Percentiles rank a stretch among this genome's conserved stretches.
These are phyloP conservation scores for Pseudomyrmex pallidus DNA, from an alignment of 1,140 invertebrate species.

Conservation along the genomic window DNA sequence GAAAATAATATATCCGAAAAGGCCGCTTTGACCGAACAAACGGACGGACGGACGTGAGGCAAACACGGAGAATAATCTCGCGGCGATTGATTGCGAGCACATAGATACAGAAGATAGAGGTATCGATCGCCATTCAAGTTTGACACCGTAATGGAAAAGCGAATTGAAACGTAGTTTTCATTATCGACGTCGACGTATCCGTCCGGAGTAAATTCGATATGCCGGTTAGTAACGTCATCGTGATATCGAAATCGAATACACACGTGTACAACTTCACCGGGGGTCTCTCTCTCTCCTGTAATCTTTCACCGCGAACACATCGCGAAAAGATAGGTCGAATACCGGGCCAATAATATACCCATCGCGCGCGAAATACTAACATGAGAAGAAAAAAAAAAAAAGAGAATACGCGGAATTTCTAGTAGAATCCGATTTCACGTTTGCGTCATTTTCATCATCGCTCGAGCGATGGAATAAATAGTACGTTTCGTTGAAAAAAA, in stretches of 20 bases:
- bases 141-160: slow-evolving; percentile 50
- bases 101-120: background rate
- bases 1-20: background rate
- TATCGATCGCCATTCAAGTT: slow-evolving; percentile 35
- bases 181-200: slow-evolving; percentile 53
- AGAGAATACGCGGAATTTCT: slow-evolving; percentile 25
- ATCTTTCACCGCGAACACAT: slow-evolving; percentile 41
- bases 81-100: slow-evolving; percentile 32
- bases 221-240: slow-evolving; percentile 58
- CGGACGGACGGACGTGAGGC: slow-evolving; percentile 1
- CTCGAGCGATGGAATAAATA: background rate
- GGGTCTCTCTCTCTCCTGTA: slow-evolving; percentile 5
- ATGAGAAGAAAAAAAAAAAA: slow-evolving; percentile 29
- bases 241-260: slow-evolving; percentile 58
- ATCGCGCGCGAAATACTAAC: slow-evolving; percentile 45
- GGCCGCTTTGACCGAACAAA: slow-evolving; percentile 20
- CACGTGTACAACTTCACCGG: slow-evolving; percentile 19
- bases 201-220: slow-evolving; percentile 50
- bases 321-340: slow-evolving; percentile 22
- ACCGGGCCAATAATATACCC: slow-evolving; percentile 29
- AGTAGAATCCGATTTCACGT: slow-evolving; percentile 1
- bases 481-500: slow-evolving; percentile 1
- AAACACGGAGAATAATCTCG: slow-evolving; percentile 41
- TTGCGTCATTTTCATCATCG: slow-evolving; percentile 20
- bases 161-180: slow-evolving; percentile 58